Evolutionary conservation across 2,888 invertebrate genomes (phyloP), one percentile per base, ranked within the genome.

Genomic region (Tetrapedia diversipes): DNA sequence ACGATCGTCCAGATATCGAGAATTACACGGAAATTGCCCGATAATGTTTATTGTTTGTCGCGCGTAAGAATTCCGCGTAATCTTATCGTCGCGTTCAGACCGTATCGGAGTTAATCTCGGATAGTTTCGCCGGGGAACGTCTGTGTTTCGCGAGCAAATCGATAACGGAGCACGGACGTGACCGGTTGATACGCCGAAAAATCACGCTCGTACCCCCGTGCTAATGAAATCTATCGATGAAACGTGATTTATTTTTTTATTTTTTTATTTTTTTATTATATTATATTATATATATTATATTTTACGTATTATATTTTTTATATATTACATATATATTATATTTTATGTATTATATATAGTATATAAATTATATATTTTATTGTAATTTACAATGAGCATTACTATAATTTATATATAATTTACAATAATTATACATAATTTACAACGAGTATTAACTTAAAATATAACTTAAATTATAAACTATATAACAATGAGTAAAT

Each of bases 51-150:
- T 37, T 51, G 37, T 68, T 61, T 19, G n/a, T 19, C 22, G 24
- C 1, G 3, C n/a, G 32, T 16, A 47, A 19, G 45, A 63, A 59
- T 60, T 32, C 24, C 39, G 39, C 41, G 16, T 54, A 67, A 68
- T 68, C 69, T 73, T 68, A 73, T 68, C 72, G 39, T 7, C 4
- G 11, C 29, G 10, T 37, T 67, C n/a, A 41, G 10, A 22, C 22
- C 24, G 22, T 32, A 27, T 68, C 59, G 19, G 22, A 16, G 27
- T 60, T 32, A 43, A 47, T 56, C 53, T 22, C 8, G 19, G 29
- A n/a, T 60, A 29, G 39, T n/a, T 68, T 39, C 27, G 8, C n/a
- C 7, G 66, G 29, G 4, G 34, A 45, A 45, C 37, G 19, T 16
- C 11, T 19, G n/a, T 29, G 45, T 27, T 37, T 27, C 29, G 67